Percentiles rank a stretch among this genome's conserved stretches.
These are phyloP conservation scores for Plodia interpunctella DNA, from an alignment of 1,140 invertebrate genomes.

Conservation along the genomic window DNA sequence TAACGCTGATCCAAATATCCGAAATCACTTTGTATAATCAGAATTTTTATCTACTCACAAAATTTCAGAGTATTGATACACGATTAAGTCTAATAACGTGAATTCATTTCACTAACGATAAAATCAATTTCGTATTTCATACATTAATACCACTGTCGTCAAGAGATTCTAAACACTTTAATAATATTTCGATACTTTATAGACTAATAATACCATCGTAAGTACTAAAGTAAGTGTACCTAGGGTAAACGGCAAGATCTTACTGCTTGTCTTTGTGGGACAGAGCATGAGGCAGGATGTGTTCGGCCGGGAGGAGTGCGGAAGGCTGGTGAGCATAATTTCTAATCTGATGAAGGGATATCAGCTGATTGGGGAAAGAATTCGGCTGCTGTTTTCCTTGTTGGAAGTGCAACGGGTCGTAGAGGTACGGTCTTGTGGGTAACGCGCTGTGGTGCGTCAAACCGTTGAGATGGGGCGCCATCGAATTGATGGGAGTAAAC, in stretches of 20 bases:
- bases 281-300: slow-evolving; percentile 72
- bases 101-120: slow-evolving; percentile 59
- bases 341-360: slow-evolving; percentile 96
- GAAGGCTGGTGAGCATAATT: slow-evolving; percentile 96
- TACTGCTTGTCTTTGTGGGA: slow-evolving; percentile 77
- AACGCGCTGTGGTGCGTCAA: slow-evolving; percentile 85
- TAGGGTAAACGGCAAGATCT: slow-evolving; percentile 47
- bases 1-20: slow-evolving; percentile 29
- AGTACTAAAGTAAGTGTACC: slow-evolving; percentile 65
- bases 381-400: slow-evolving; percentile 82
- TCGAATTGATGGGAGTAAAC: slow-evolving; percentile 92
- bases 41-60: slow-evolving; percentile 58
- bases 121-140: slow-evolving; percentile 59
- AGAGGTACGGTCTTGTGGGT: slow-evolving; percentile 90
- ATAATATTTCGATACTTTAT: slow-evolving; percentile 67
- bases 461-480: slow-evolving; percentile 85
- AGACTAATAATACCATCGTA: slow-evolving; percentile 74
- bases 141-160: slow-evolving; percentile 65
- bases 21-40: slow-evolving; percentile 62
- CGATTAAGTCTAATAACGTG: slow-evolving; percentile 65
- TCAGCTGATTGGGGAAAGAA: slow-evolving; percentile 95
- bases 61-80: slow-evolving; percentile 68
- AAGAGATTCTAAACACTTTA: slow-evolving; percentile 69
- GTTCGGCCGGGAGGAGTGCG: slow-evolving; percentile 73
- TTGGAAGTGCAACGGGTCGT: slow-evolving; percentile 93